phyloP scores from a whole-genome alignment of 2,888 invertebrate species.

The Thecophora atra region DNA sequence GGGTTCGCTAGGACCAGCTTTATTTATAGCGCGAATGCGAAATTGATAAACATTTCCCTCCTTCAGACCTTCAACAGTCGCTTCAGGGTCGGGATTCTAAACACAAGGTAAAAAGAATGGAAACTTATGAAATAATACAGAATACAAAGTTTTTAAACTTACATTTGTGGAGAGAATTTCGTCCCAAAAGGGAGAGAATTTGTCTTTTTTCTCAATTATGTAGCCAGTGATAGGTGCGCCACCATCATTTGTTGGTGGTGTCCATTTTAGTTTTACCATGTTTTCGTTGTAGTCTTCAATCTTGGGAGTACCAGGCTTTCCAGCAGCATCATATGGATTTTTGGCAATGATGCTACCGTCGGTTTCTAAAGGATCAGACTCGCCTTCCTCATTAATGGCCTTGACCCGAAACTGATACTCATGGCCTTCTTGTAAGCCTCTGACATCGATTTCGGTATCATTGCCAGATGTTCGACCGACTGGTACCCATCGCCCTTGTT shows the following conservation, averaged over 20 bases:
- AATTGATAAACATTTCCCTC: slow-evolving; percentile 96
- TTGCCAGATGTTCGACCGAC: slow-evolving; percentile 83
- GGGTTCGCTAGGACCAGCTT: slow-evolving; percentile 92
- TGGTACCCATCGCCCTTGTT: slow-evolving; percentile 92
- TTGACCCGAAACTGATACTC: slow-evolving; percentile 94
- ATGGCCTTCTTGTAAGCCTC: slow-evolving; percentile 88
- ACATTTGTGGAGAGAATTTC: slow-evolving; percentile 71
- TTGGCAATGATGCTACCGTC: slow-evolving; percentile 89
- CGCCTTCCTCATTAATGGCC: slow-evolving; percentile 94
- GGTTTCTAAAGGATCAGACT: slow-evolving; percentile 94
- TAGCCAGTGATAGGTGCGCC: slow-evolving; percentile 99
- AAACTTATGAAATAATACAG: background rate
- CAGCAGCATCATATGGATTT: slow-evolving; percentile 92
- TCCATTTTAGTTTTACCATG: slow-evolving; percentile 91
- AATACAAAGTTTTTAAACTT: slow-evolving; percentile 24
- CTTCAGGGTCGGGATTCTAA: slow-evolving; percentile 79
- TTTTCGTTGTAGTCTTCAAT: slow-evolving; percentile 91
- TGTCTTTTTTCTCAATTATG: slow-evolving; percentile 89
- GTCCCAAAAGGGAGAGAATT: slow-evolving; percentile 87
- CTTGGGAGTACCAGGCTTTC: slow-evolving; percentile 87
- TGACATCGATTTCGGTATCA: slow-evolving; percentile 88
- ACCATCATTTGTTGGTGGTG: slow-evolving; percentile 92
- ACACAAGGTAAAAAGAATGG: slow-evolving; percentile 38
- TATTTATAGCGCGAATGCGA: slow-evolving; percentile 93
- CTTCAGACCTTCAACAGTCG: slow-evolving; percentile 84